Evolutionary conservation across 2,113 vertebrate genomes (phyloP), one percentile per base, ranked within the genome.

Genomic region (Rhineura floridana): DNA sequence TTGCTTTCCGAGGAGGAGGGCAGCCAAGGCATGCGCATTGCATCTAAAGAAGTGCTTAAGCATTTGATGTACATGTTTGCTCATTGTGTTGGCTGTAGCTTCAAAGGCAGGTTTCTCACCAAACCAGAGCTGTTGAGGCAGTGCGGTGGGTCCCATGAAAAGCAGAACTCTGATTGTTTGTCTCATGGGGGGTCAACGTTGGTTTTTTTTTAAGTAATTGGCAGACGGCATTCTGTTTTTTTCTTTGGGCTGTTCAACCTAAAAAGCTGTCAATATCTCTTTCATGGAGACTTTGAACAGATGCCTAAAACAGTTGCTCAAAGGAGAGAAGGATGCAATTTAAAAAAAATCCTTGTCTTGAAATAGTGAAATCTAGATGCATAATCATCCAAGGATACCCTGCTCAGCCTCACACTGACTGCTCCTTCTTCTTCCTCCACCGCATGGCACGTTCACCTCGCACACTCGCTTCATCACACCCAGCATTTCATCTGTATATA

Each of bases 401-500:
- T 73, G 83, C 89, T 90, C 86, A 28, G 91, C 93, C 92, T 95
- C 87, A 78, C 25, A 2, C 79, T 85, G 91, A 90, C 93, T 46
- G 77, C 92, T 92, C 92, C 91, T 91, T 93, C 94, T 87, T 76
- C 78, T 19, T 89, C 88, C 89, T 93, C 91, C 91, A 86, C 89
- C 94, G 90, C 85, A 83, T 80, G 81, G 90, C 82, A 11, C 89
- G 92, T 94, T 96, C n/a, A 95, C 93, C 95, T 96, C 96, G 81
- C 94, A 91, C 91, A 94, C 88, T 94, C 94, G 93, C 94, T 96
- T 88, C 95, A 96, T 95, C 94, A 91, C 90, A 91, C 96, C 89
- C 96, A 94, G 90, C 95, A 95, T 96, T 96, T 97, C 96, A 96
- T 97, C 96, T 97, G 96, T 97, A 96, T 97, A 97, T 97, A 97